Evolutionary conservation across 2,888 invertebrate genomes (phyloP).

Genomic region (Lithosia quadra): DNA sequence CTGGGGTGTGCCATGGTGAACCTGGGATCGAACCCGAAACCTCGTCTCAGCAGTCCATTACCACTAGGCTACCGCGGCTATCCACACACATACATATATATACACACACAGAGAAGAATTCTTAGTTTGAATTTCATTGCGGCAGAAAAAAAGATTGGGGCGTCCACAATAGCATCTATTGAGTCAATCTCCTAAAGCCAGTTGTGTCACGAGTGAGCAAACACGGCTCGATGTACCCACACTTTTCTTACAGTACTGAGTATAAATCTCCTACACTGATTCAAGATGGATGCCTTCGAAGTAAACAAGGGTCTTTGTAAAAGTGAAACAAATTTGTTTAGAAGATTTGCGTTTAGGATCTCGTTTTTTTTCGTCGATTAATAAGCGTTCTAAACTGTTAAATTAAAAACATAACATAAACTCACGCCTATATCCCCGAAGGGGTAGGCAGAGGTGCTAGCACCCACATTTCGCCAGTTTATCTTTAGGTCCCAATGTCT

Average conservation of each 20-base stretch:
- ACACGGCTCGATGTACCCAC: conserved; percentile 48
- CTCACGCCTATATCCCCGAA: too few species aligned
- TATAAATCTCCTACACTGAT: conserved; percentile 40
- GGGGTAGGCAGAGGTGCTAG: too few species aligned
- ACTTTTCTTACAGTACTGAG: conserved; percentile 38
- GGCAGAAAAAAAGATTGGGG: conserved; percentile 11
- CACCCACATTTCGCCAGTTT: too few species aligned
- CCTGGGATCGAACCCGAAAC: too few species aligned
- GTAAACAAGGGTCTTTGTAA: conserved; percentile 11
- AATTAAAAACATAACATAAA: too few species aligned
- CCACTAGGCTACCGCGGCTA: too few species aligned
- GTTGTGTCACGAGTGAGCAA: conserved; percentile 59
- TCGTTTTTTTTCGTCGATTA: too few species aligned
- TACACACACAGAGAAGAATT: background rate
- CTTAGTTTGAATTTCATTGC: background rate
- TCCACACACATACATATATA: too few species aligned
- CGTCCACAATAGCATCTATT: conserved; percentile 31
- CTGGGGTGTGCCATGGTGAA: too few species aligned
- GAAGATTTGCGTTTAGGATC: background rate
- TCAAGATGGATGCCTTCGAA: conserved; percentile 19
- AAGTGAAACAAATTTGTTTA: background rate
- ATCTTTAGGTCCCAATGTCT: too few species aligned
- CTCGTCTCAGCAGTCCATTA: too few species aligned
- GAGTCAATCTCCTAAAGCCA: conserved; percentile 55
- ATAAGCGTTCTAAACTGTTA: too few species aligned